phyloP scores from a whole-genome alignment of 2,113 vertebrate genomes.

The Callocephalon fimbriatum region DNA sequence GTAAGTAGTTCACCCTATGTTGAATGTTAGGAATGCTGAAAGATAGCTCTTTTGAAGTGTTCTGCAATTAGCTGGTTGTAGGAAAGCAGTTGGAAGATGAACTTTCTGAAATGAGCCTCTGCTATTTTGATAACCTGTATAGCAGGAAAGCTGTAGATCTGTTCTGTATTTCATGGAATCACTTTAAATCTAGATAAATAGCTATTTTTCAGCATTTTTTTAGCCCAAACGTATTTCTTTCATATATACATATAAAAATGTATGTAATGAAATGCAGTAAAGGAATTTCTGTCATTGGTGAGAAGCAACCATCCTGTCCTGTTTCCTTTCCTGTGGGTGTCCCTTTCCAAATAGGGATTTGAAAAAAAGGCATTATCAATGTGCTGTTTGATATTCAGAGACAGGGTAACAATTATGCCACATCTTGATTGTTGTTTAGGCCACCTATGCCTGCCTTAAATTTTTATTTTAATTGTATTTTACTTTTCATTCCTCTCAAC shows the following conservation, averaged over 20 bases:
- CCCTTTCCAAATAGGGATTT: background rate
- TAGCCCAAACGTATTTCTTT: background rate
- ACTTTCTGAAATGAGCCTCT: background rate
- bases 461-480: background rate
- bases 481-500: background rate
- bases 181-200: background rate
- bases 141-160: background rate
- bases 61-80: background rate
- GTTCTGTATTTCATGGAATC: background rate
- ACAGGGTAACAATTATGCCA: background rate
- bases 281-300: background rate
- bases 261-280: background rate
- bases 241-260: background rate
- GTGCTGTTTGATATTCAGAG: background rate
- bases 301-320: background rate
- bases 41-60: background rate
- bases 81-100: background rate
- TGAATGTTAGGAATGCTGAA: background rate
- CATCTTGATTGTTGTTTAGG: background rate
- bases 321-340: background rate
- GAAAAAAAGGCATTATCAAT: background rate
- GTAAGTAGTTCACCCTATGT: slow-evolving; percentile 69
- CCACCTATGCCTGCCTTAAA: background rate
- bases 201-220: background rate
- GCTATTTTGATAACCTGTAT: background rate